Evolutionary conservation across 2,797 vertebrate species (phyloP).

Genomic region (Siniperca undulata): DNA sequence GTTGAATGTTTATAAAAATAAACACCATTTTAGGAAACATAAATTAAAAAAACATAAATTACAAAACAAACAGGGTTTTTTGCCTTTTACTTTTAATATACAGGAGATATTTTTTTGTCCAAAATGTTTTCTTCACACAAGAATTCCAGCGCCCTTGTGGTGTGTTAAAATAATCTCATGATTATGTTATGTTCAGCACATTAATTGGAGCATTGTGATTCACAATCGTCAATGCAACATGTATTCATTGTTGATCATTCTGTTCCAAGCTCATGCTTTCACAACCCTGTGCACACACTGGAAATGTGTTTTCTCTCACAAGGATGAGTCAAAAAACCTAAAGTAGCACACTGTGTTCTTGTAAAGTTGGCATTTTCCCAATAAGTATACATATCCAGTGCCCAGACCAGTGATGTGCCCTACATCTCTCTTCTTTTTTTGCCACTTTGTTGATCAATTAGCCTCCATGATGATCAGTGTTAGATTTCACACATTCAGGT

Average conservation of each 20-base stretch:
- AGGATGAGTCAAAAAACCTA: neutral
- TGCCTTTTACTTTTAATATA: neutral
- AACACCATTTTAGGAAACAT: no score
- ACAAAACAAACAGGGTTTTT: no score
- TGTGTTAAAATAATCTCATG: neutral
- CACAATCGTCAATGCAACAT: neutral
- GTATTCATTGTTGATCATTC: slow-evolving; percentile 3
- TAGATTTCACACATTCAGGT: slow-evolving; percentile 67
- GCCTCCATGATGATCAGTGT: slow-evolving; percentile 55
- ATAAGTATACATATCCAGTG: neutral
- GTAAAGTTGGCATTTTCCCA: neutral
- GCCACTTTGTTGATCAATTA: slow-evolving; percentile 52
- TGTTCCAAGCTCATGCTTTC: slow-evolving; percentile 11
- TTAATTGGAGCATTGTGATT: neutral
- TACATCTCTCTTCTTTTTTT: slow-evolving; percentile 18
- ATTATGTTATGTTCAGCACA: neutral
- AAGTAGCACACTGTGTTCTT: neutral
- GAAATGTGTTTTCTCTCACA: slow-evolving; percentile 13
- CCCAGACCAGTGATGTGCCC: neutral
- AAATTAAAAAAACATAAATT: no score
- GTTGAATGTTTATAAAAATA: neutral
- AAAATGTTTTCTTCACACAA: neutral
- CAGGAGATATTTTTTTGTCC: neutral
- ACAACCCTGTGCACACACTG: neutral
- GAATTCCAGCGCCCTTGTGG: no score